A percentile compares a stretch with the other conserved stretches of the same genome.
phyloP scores from a whole-genome alignment of 2,113 vertebrate genomes.

The Epinephelus cyanopodus region DNA sequence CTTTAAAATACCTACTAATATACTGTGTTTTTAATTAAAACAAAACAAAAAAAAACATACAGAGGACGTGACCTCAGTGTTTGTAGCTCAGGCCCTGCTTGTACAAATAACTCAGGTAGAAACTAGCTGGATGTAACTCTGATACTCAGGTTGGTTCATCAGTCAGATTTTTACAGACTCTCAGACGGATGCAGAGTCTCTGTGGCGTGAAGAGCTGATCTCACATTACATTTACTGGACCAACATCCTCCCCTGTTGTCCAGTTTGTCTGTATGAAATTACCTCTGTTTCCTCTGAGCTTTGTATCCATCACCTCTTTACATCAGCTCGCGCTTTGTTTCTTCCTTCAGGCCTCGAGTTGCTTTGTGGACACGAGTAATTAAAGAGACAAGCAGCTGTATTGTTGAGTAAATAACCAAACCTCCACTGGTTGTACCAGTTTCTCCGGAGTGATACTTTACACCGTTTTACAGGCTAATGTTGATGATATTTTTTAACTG shows the following conservation, averaged over 20 bases:
- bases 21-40: too few relatives aligned
- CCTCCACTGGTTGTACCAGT: background rate
- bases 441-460: background rate
- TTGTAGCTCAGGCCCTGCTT: background rate
- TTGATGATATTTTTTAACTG: too few relatives aligned
- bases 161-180: too few relatives aligned
- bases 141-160: background rate
- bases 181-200: background rate
- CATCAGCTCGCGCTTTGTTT: background rate
- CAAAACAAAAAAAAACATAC: too few relatives aligned
- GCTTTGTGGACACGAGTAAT: too few relatives aligned
- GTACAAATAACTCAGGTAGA: background rate
- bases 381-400: background rate
- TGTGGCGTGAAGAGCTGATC: background rate
- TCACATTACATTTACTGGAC: background rate
- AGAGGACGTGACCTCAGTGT: too few relatives aligned
- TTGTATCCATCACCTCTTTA: background rate
- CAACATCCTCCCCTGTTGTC: background rate
- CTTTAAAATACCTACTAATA: background rate
- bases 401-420: background rate
- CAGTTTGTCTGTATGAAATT: background rate
- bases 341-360: background rate
- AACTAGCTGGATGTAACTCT: background rate
- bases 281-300: background rate
- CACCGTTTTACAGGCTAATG: too few relatives aligned